Conservation (phyloP, 2,888 invertebrate genomes). For the Tipula confusa region DNA sequence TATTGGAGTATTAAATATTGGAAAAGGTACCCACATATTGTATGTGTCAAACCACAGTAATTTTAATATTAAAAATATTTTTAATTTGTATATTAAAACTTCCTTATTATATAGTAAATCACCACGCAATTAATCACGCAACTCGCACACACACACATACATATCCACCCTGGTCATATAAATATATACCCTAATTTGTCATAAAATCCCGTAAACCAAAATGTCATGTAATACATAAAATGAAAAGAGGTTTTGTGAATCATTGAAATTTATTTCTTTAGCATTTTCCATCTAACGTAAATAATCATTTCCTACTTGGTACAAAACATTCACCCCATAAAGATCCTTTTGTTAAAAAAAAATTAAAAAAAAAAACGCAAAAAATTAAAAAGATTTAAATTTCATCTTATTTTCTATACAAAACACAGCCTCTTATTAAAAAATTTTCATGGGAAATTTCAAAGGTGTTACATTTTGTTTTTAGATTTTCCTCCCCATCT, state of each 20-base stretch:
- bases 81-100: background rate
- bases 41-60: background rate
- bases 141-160: background rate
- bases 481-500: background rate
- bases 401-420: background rate
- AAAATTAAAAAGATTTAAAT: background rate
- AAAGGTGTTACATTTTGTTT: background rate
- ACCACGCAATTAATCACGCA: background rate
- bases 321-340: background rate
- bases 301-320: background rate
- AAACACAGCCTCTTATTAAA: background rate
- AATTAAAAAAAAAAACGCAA: no score
- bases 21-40: no score
- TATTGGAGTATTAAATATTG: no score
- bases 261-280: background rate
- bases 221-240: background rate
- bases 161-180: slow-evolving; percentile 3
- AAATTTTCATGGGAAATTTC: background rate
- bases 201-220: background rate
- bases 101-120: background rate
- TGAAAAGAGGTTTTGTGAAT: background rate
- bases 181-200: background rate
- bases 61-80: background rate
- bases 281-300: background rate
- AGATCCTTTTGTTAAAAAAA: background rate